Percentiles rank a stretch among this genome's conserved stretches.
Evolutionary conservation across 2,888 invertebrate genomes (phyloP).

Genomic region (Rhagium mordax): DNA sequence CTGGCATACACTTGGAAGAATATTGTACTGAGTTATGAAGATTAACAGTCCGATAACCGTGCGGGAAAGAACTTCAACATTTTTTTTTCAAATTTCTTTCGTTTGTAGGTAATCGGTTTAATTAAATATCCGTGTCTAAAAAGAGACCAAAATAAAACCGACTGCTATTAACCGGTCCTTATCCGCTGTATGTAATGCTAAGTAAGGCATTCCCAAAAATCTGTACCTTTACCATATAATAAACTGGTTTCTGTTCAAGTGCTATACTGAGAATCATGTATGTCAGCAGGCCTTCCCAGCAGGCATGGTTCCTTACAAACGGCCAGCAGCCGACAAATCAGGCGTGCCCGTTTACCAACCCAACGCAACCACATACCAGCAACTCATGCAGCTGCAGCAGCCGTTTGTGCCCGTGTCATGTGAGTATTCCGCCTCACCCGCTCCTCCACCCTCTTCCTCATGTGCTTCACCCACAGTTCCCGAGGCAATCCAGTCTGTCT

Average conservation of each 20-base stretch:
- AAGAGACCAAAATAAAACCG: no score
- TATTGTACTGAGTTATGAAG: no score
- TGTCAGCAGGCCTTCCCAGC: constrained; percentile 89
- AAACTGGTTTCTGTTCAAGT: no score
- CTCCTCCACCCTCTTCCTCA: constrained; percentile 66
- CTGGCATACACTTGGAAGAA: no score
- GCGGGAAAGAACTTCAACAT: no score
- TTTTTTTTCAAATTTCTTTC: background rate
- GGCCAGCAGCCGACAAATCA: constrained; percentile 96
- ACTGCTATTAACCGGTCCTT: no score
- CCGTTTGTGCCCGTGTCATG: constrained; percentile 99
- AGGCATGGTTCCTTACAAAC: constrained; percentile 96
- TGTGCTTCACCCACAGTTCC: constrained; percentile 64
- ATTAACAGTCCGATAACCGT: no score
- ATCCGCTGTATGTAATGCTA: no score
- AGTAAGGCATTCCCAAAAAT: no score
- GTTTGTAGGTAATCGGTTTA: no score
- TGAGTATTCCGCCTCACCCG: constrained; percentile 91
- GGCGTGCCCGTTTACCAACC: constrained; percentile 97
- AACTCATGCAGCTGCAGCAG: constrained; percentile 95
- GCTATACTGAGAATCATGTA: constrained; percentile 18
- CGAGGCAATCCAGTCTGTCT: constrained; percentile 61
- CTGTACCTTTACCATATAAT: no score
- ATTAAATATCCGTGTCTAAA: no score
- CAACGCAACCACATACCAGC: constrained; percentile 92